A percentile compares a stretch with the other conserved stretches of the same genome.
Conservation (phyloP, 2,113 vertebrate genomes). For the Sinocyclocheilus maitianheensis region DNA sequence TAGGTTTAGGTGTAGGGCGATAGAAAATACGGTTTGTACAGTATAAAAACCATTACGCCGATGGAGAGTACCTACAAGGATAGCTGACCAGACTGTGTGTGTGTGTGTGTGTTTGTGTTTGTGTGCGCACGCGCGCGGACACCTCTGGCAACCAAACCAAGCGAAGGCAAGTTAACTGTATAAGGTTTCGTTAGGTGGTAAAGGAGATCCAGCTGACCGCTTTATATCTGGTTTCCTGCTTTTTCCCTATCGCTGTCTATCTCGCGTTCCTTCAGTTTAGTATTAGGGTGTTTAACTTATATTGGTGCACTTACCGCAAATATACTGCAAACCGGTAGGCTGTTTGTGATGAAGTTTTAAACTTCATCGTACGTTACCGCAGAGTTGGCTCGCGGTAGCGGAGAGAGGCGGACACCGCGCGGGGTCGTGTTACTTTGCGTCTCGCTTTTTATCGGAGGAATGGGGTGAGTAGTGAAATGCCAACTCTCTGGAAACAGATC, state of each 20-base stretch:
- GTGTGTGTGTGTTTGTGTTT: neutral
- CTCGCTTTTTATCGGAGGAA: conserved; percentile 46
- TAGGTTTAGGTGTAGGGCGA: too few relatives aligned
- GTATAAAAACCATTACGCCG: too few relatives aligned
- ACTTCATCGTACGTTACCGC: neutral
- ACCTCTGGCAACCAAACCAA: conserved; percentile 22
- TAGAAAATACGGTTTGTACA: too few relatives aligned
- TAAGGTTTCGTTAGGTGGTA: conserved; percentile 47
- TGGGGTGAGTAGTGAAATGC: conserved; percentile 81
- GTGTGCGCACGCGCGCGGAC: neutral
- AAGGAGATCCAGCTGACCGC: conserved; percentile 38
- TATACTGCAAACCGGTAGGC: neutral
- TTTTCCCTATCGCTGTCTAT: neutral
- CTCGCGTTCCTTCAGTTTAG: neutral
- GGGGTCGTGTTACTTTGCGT: neutral
- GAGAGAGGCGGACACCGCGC: neutral
- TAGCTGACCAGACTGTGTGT: too few relatives aligned
- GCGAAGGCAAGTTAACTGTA: conserved; percentile 25
- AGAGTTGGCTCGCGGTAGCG: neutral
- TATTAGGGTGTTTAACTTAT: neutral
- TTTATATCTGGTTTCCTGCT: conserved; percentile 49
- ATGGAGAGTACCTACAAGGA: too few relatives aligned
- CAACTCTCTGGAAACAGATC: conserved; percentile 85
- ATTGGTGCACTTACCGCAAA: neutral
- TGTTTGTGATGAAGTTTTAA: neutral